These are phyloP conservation scores for Drosophila lowei DNA, from an alignment of 1,140 invertebrate species.

Conservation along the genomic window DNA sequence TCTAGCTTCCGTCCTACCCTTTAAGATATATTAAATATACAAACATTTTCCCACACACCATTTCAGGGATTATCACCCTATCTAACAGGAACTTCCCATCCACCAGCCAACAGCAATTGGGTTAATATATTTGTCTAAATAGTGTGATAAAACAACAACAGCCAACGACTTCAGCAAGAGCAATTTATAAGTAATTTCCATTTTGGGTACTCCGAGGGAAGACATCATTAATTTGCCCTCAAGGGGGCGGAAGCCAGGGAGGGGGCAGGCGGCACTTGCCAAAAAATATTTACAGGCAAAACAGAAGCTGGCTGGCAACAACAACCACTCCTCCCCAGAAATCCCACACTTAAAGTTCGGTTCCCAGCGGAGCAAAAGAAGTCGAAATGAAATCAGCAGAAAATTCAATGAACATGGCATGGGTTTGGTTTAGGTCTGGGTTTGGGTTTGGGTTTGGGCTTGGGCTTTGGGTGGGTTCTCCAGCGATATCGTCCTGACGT, in stretches of 20 bases:
- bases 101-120: conserved; percentile 33
- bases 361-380: conserved; percentile 80
- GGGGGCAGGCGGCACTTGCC: conserved; percentile 63
- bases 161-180: conserved; percentile 31
- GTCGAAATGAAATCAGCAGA: conserved; percentile 82
- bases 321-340: conserved; percentile 32
- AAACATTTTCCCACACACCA: too few relatives aligned
- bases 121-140: conserved; percentile 70
- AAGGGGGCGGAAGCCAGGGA: background rate
- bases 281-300: conserved; percentile 80
- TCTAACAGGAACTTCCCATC: too few relatives aligned
- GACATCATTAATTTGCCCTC: conserved; percentile 75
- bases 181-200: conserved; percentile 70
- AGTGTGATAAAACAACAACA: conserved; percentile 61
- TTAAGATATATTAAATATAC: too few relatives aligned
- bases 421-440: background rate
- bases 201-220: conserved; percentile 42
- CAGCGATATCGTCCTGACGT: conserved; percentile 51
- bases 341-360: conserved; percentile 52
- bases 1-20: too few relatives aligned
- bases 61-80: too few relatives aligned
- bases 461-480: background rate
- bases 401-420: conserved; percentile 72
- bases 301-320: conserved; percentile 41
- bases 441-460: background rate